Conservation (phyloP, 2,797 vertebrate species). For the Siniperca scherzeri region DNA sequence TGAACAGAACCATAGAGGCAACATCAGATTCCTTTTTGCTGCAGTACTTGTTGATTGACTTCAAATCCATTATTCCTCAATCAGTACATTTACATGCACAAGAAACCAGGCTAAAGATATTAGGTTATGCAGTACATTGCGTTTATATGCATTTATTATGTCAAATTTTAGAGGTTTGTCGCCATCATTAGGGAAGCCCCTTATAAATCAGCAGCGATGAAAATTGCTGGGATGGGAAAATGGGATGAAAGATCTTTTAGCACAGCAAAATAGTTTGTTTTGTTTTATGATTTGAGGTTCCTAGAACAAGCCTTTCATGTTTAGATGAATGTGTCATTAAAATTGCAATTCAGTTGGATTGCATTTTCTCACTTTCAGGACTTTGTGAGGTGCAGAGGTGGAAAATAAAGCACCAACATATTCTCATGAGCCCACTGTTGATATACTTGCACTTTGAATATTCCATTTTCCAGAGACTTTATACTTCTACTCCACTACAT, state of each 20-base stretch:
- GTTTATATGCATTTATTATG: too few relatives aligned
- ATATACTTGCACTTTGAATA: not conserved
- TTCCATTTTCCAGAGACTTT: not conserved
- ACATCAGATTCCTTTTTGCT: too few relatives aligned
- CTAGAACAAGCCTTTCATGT: not conserved
- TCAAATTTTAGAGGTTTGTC: too few relatives aligned
- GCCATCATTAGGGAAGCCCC: not conserved
- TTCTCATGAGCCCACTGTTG: not conserved
- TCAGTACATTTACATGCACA: too few relatives aligned
- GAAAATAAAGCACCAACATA: not conserved
- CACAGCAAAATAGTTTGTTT: not conserved
- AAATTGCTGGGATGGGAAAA: not conserved
- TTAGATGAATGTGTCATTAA: not conserved
- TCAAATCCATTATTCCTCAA: too few relatives aligned
- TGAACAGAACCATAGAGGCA: too few relatives aligned
- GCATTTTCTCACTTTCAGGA: not conserved
- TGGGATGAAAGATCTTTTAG: not conserved
- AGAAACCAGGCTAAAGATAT: too few relatives aligned
- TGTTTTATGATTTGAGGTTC: not conserved
- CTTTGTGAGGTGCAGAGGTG: not conserved
- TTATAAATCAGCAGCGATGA: not conserved
- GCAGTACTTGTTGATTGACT: too few relatives aligned
- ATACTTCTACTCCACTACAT: not conserved
- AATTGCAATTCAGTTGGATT: not conserved
- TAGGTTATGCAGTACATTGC: too few relatives aligned